Base-by-base conservation (phyloP, 2,797 vertebrate species). In the Oryzias dopingdopingensis region DNA sequence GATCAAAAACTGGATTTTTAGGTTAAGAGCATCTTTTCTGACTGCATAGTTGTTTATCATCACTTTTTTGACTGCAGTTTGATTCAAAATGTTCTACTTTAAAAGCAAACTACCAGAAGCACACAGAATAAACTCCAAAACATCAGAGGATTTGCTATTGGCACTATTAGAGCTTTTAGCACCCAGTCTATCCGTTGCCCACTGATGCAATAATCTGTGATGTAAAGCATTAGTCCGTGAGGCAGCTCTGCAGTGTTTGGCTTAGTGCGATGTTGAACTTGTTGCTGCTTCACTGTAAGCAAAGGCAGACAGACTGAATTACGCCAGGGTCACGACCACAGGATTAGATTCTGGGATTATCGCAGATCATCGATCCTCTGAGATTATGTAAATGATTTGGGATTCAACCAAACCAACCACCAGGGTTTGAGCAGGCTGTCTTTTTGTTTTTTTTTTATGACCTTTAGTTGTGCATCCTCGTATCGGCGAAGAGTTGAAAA, bases 301-400 rank as follows among this genome's bases (percentile, higher is more conserved):
- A 41, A 53, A 62, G 60, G 66, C 86, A 87, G 83, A 77, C 70
- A 59, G 62, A 49, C 72, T 70, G 84, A 84, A 88, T 91, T 88
- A 91, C 74, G 78, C 41, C 74, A 60, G 72, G 82, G 80, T 86
- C 81, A 83, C 49, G 62, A 62, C 74, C 64, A 26, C 17, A 46
- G 74, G 85, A 88, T 90, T 86, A 86, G 58, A 49, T 62, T 62
- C 58, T 52, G 65, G 65, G 87, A 89, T 90, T 90, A 89, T 89
- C 69, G 85, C 83, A 77, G 80, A 67, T 82, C 76, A 79, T 61
- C 81, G 72, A 76, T 65, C 55, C 62, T 67, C 52, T 54, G 68
- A 59, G 77, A 88, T 87, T 82, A 81, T 14, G 50, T 23, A 23
- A 49, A 56, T 56, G 62, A 56, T 41, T 37, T 37, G 32, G 32